These are phyloP conservation scores for Oostethus manadensis DNA, from an alignment of 2,113 vertebrate species.

Conservation along the genomic window DNA sequence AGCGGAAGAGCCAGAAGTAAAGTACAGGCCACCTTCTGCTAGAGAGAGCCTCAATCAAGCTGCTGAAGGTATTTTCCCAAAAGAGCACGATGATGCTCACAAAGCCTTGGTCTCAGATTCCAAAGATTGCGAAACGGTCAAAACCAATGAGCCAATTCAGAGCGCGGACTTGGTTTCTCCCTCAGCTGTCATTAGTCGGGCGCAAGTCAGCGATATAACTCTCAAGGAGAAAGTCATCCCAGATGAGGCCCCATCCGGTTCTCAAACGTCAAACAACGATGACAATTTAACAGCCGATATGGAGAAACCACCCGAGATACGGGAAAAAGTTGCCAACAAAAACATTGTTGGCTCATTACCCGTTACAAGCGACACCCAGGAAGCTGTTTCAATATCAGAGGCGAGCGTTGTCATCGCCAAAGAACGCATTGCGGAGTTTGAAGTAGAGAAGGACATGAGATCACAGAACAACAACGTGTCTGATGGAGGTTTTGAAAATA, in stretches of 20 bases:
- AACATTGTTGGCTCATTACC: slow-evolving; percentile 39
- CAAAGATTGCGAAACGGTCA: slow-evolving; percentile 28
- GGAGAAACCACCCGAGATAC: slow-evolving; percentile 13
- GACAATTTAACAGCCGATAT: slow-evolving; percentile 27
- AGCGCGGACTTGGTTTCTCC: slow-evolving; percentile 13
- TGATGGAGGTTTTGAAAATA: slow-evolving; percentile 26
- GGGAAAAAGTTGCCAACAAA: slow-evolving; percentile 32
- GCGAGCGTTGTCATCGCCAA: slow-evolving; percentile 16
- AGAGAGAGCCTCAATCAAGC: slow-evolving; percentile 16
- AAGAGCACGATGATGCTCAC: slow-evolving; percentile 20
- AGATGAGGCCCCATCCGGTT: slow-evolving; percentile 11
- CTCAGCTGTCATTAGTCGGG: slow-evolving; percentile 26
- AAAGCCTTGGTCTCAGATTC: slow-evolving; percentile 10
- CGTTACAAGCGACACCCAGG: slow-evolving; percentile 23
- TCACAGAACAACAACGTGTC: slow-evolving; percentile 26
- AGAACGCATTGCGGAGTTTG: slow-evolving; percentile 15
- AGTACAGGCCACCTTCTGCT: not conserved
- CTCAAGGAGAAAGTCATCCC: slow-evolving; percentile 14
- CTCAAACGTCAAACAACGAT: slow-evolving; percentile 11
- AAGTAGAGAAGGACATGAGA: slow-evolving; percentile 20
- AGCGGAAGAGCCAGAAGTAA: slow-evolving; percentile 18
- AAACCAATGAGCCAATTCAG: slow-evolving; percentile 9
- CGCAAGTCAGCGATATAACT: slow-evolving; percentile 12
- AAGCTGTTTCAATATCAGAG: slow-evolving; percentile 41
- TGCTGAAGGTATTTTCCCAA: not conserved